Base-by-base conservation (phyloP, 2,888 invertebrate species). In the Lycophotia porphyrea region DNA sequence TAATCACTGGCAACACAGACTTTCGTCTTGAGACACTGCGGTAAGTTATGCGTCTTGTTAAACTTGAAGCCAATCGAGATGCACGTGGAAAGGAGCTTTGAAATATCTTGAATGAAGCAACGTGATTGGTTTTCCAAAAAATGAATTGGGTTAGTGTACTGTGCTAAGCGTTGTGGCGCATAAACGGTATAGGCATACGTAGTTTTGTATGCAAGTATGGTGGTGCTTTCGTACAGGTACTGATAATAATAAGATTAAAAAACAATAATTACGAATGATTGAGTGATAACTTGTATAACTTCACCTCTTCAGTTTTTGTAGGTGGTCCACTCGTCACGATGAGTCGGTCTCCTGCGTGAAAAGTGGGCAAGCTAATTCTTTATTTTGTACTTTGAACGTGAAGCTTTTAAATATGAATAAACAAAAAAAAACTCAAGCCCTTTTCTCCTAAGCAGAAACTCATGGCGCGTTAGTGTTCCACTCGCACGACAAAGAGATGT, bases 71-170 rank as follows among this genome's bases (percentile, higher is more conserved):
- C 21, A 31, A 55, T 15, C 11, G 34, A 44, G 36, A 34, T 42
- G 47, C 68, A 68, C 47, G 49, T 76, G 58, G 24, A 34, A 58
- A 52, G 13, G 5, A 52, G 24, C n/a, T 42, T 61, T 61, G 47
- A 74, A 31, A 47, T 70, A 42, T 60, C 27, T 58, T 71, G 71
- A 80, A 65, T 71, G 64, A 71, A 76, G 39, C 71, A 64, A 49
- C 52, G 58, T 76, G 75, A 42, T 2, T 58, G n/a, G 15, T 49
- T 68, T 70, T 55, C 60, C 36, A 21, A 52, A 36, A 75, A 68
- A 31, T 49, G 15, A 80, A 76, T 52, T 71, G 34, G 76, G 80
- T 80, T 76, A 80, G 8, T 60, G 24, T 44, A 61, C 70, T 27
- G 24, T 64, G 47, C 52, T 79, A 55, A 36, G 39, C n/a, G 15